Base-by-base conservation (phyloP, 2,888 invertebrate genomes). In the Dugesia japonica region DNA sequence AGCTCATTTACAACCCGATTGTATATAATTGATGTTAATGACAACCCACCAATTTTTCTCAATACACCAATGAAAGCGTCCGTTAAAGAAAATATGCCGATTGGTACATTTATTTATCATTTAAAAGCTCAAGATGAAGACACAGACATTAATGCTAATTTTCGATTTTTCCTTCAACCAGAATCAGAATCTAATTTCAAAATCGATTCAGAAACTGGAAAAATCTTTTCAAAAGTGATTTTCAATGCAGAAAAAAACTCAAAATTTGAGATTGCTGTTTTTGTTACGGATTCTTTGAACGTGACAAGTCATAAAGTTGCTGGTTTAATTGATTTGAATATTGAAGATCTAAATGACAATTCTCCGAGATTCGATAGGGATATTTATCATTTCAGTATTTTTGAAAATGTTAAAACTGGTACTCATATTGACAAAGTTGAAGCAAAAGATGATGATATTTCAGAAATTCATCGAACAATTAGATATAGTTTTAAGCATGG, bases 331-430 rank as follows among this genome's bases (percentile, higher is more conserved):
- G 38, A 27, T 7, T 28, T 78, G 0, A 20, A 26, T 15, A 77
- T 78, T 27, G 72, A 73, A 33, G 78, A 78, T 38, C 28, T 77
- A 0, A 78, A 78, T 27, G 78, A 78, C 71, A 78, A 31, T 20
- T 71, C 23, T 1, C 78, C 78, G 26, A 26, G 33, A 15, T 77
- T 78, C 28, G 71, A 77, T 17, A 72, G 71, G 42, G 33, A 72
- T 31, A 42, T 72, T 38, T 78, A 78, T 71, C 76, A 72, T 26
- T 77, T 77, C 42, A 26, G 31, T 28, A 77, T 78, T 0, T 27
- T 23, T 15, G 78, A 78, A 26, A 77, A 73, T 17, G 71, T 71
- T 17, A 76, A 72, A 28, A 26, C 76, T 9, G 73, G 73, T 4
- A 26, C 28, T 1, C n/a, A 20, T 9, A 31, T 78, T 26, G 78